Evolutionary conservation across 2,797 vertebrate genomes (phyloP).

Genomic region (Megaceryle alcyon): DNA sequence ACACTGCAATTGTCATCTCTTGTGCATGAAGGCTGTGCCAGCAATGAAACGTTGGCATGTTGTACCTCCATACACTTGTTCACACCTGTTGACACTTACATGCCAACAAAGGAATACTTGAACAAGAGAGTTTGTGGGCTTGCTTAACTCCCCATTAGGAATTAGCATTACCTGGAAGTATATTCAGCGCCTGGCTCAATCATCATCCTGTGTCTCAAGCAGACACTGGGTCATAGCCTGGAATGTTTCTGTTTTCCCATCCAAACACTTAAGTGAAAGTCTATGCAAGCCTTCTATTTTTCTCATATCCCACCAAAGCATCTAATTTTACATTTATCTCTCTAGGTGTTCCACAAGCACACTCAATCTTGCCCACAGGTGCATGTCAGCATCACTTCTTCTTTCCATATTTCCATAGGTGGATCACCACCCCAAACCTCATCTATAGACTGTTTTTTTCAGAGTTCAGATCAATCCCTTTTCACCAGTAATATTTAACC

Average conservation of each 20-base stretch:
- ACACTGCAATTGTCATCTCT: constrained; percentile 76
- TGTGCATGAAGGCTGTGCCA: constrained; percentile 78
- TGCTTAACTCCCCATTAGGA: background rate
- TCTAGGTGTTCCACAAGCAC: background rate
- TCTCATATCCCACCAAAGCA: background rate
- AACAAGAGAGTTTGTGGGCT: constrained; percentile 1
- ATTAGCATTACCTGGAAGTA: background rate
- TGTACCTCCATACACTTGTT: constrained; percentile 66
- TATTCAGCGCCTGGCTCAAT: background rate
- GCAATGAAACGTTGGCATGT: constrained; percentile 65
- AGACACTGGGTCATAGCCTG: background rate
- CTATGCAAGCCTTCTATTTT: background rate
- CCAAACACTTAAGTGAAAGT: background rate
- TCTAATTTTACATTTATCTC: background rate
- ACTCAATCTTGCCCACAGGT: background rate
- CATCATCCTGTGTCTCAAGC: background rate
- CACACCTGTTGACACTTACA: constrained; percentile 77
- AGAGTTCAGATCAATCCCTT: background rate
- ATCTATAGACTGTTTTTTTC: background rate
- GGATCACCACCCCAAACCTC: background rate
- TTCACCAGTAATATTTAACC: background rate
- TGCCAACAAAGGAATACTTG: constrained; percentile 73
- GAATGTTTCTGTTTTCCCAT: background rate
- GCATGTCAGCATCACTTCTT: background rate
- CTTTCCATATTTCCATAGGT: background rate